A percentile compares a stretch with the other conserved stretches of the same genome.
phyloP scores from a whole-genome alignment of 2,888 invertebrate genomes.

The Meliscaeva auricollis region DNA sequence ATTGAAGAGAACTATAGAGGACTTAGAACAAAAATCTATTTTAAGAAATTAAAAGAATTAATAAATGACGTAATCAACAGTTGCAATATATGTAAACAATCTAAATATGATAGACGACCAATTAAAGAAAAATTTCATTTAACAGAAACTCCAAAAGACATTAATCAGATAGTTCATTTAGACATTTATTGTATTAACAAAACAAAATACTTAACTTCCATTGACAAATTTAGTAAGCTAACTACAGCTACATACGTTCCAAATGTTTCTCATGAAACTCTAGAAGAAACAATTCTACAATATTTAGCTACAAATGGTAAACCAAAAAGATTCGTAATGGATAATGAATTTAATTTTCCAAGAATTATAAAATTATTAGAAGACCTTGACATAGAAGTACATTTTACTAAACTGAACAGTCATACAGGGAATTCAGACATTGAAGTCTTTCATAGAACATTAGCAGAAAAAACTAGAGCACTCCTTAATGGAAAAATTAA shows the following conservation, averaged over 20 bases:
- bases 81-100: slow-evolving; percentile 15
- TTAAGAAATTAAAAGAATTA: slow-evolving; percentile 25
- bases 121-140: slow-evolving; percentile 9
- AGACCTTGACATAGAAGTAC: slow-evolving; percentile 2
- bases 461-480: slow-evolving; percentile 16
- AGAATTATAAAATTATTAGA: background rate
- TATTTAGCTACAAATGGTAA: background rate
- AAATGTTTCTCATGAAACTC: background rate
- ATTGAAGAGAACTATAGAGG: slow-evolving; percentile 14
- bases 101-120: slow-evolving; percentile 11
- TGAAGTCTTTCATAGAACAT: no score
- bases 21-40: slow-evolving; percentile 27
- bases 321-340: background rate
- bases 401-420: background rate
- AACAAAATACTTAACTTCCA: background rate
- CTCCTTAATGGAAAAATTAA: slow-evolving; percentile 10
- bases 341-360: background rate
- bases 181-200: background rate
- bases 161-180: background rate
- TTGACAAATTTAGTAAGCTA: background rate
- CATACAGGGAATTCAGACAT: no score
- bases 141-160: background rate
- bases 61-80: slow-evolving; percentile 18
- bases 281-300: slow-evolving; percentile 4
- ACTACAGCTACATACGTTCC: slow-evolving; percentile 5